Conservation (phyloP, 1,140 invertebrate genomes). For the Patella vulgata region DNA sequence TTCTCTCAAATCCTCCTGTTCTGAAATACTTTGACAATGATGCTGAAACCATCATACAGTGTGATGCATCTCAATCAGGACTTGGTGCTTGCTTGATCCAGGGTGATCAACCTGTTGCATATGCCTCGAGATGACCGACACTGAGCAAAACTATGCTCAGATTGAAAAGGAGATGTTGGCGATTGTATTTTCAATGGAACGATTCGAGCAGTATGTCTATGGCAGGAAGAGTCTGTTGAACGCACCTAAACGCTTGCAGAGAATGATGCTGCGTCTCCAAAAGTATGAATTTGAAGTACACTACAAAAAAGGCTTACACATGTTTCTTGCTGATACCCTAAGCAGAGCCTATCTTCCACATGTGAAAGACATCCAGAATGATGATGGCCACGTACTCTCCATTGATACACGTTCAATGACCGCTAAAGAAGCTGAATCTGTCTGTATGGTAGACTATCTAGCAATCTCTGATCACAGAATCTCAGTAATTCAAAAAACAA, state of each 20-base stretch:
- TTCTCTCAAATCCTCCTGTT: slow-evolving; percentile 11
- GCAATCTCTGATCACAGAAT: not conserved
- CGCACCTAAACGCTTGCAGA: slow-evolving; percentile 33
- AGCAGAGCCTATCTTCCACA: slow-evolving; percentile 34
- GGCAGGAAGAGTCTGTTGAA: slow-evolving; percentile 39
- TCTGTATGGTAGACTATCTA: not conserved
- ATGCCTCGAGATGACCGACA: slow-evolving; percentile 58
- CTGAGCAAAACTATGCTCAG: slow-evolving; percentile 61
- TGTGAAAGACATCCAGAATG: too few species aligned
- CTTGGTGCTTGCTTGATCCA: slow-evolving; percentile 66
- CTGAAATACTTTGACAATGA: slow-evolving; percentile 24
- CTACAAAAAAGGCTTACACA: slow-evolving; percentile 61
- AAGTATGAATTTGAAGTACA: slow-evolving; percentile 63
- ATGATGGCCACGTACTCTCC: not conserved
- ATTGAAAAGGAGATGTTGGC: slow-evolving; percentile 68
- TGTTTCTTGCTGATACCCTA: slow-evolving; percentile 57
- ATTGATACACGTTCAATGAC: not conserved
- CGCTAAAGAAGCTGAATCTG: not conserved
- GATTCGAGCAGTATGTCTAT: slow-evolving; percentile 65
- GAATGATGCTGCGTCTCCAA: slow-evolving; percentile 58
- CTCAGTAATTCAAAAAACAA: slow-evolving; percentile 4
- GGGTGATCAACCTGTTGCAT: slow-evolving; percentile 60
- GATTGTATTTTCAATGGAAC: slow-evolving; percentile 54
- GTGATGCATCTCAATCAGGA: slow-evolving; percentile 60
- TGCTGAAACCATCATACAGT: slow-evolving; percentile 16